Percentiles rank a stretch among this genome's conserved stretches.
Conservation (phyloP, 2,888 invertebrate species). For the Melikaiella ostensackeni region DNA sequence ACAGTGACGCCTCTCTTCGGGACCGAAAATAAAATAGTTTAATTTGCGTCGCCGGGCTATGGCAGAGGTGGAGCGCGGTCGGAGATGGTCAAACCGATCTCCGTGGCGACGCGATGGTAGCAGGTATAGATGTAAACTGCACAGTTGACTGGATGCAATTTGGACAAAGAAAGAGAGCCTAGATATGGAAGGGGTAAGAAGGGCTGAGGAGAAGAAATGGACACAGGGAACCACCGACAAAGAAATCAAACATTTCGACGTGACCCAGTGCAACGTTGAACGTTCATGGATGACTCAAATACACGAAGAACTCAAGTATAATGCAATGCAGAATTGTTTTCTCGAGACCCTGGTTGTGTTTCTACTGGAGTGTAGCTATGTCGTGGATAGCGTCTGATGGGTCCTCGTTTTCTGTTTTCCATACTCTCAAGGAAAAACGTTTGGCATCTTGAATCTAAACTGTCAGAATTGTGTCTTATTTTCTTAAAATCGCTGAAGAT, state of each 20-base stretch:
- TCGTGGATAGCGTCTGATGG: background rate
- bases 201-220: no score
- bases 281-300: no score
- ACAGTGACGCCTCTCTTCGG: constrained; percentile 69
- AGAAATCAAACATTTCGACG: no score
- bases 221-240: no score
- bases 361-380: no score
- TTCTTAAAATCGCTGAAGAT: background rate
- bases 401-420: background rate
- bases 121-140: constrained; percentile 20
- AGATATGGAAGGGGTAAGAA: no score
- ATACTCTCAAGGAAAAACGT: constrained; percentile 40
- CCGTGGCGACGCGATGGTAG: constrained; percentile 10
- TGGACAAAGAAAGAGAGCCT: no score
- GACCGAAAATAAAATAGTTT: constrained; percentile 57
- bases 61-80: no score
- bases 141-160: background rate
- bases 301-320: no score
- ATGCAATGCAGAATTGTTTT: no score
- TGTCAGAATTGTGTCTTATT: background rate
- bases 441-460: constrained; percentile 44
- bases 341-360: no score
- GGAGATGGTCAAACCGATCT: constrained; percentile 31
- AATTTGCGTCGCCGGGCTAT: constrained; percentile 52
- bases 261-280: no score